A percentile compares a stretch with the other conserved stretches of the same genome.
Evolutionary conservation across 2,797 vertebrate species (phyloP).

Genomic region (Kryptolebias ocellatus): DNA sequence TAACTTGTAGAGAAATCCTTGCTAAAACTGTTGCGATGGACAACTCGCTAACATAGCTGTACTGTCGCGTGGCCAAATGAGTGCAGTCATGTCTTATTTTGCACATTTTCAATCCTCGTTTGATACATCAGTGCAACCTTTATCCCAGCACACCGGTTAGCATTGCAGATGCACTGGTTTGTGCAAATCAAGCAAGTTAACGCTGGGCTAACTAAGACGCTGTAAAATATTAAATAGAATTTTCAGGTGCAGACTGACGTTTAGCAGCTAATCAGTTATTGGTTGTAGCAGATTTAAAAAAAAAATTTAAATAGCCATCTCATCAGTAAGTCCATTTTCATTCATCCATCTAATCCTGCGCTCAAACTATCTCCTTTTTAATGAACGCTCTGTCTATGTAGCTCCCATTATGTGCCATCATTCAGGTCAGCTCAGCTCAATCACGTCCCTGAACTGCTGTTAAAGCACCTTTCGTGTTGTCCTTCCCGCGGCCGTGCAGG

Average conservation of each 20-base stretch:
- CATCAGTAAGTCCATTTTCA: conserved; percentile 42
- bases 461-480: conserved; percentile 21
- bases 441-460: conserved; percentile 8
- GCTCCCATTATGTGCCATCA: conserved; percentile 28
- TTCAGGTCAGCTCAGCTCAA: conserved; percentile 20
- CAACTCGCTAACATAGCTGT: conserved; percentile 3
- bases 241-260: conserved; percentile 46
- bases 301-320: conserved; percentile 60
- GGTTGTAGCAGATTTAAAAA: conserved; percentile 44
- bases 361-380: conserved; percentile 11
- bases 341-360: conserved; percentile 17
- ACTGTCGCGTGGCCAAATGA: background rate
- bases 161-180: background rate
- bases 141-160: background rate
- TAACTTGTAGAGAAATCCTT: background rate
- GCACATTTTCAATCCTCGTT: conserved; percentile 31
- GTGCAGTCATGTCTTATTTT: conserved; percentile 29
- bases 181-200: background rate
- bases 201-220: conserved; percentile 19
- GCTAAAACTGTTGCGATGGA: conserved; percentile 11
- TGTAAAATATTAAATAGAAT: background rate
- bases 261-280: conserved; percentile 57
- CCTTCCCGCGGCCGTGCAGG: background rate
- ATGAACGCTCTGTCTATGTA: conserved; percentile 26
- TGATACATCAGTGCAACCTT: background rate